Conservation (phyloP, 2,113 vertebrate species). For the Mobula hypostoma region DNA sequence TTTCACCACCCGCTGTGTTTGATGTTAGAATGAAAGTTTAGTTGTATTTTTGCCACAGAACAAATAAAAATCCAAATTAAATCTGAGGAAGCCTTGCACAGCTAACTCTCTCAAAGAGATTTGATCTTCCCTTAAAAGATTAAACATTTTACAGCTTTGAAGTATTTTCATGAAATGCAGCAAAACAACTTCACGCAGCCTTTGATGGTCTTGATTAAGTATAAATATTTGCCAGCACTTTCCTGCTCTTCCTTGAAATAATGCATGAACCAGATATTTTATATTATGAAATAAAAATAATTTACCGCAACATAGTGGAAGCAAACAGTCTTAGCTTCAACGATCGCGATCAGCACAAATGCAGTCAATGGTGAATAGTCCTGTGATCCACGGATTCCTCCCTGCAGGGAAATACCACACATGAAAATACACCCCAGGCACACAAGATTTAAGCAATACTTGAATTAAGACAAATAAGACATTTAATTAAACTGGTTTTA, state of each 20-base stretch:
- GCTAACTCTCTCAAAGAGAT: not conserved
- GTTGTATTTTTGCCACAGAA: not conserved
- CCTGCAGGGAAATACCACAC: constrained; percentile 49
- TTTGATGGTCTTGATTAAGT: no score
- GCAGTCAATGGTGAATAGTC: constrained; percentile 71
- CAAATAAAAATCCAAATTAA: not conserved
- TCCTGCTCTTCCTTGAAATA: not conserved
- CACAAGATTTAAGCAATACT: no score
- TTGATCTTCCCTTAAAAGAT: not conserved
- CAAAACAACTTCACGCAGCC: no score
- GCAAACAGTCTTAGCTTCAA: constrained; percentile 61
- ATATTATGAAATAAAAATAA: not conserved
- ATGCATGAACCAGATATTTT: not conserved
- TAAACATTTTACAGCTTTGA: no score
- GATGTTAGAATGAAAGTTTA: not conserved
- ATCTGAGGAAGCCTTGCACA: not conserved
- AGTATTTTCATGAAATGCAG: no score
- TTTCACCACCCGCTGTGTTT: not conserved
- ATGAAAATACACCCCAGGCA: not conserved
- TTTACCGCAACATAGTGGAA: not conserved
- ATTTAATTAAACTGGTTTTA: not conserved
- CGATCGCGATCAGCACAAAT: constrained; percentile 69
- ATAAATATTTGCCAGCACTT: no score
- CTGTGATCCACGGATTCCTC: constrained; percentile 51
- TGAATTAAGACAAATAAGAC: not conserved